Evolutionary conservation across 2,113 vertebrate species (phyloP), one percentile per base, ranked within the genome.

Genomic region (Taurulus bubalis): DNA sequence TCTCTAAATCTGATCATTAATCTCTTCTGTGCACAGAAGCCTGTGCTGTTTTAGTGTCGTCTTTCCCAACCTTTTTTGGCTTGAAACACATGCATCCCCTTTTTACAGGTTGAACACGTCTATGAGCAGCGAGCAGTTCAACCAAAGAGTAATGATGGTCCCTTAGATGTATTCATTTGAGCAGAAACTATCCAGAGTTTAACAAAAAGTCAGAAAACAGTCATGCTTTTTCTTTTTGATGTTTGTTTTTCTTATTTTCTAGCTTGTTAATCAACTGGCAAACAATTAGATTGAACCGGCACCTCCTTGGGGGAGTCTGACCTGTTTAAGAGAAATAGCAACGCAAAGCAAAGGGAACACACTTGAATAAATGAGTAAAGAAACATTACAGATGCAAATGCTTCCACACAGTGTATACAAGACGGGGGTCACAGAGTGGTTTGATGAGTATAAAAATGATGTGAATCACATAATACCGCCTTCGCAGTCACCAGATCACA

Each of bases 1-100:
- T 26, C 45, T 63, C 34, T 69, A 49, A 34, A 80, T 85, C 16
- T 58, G 10, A 74, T 71, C 64, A 75, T 32, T 64, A 70, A 3
- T 36, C 15, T 38, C 6, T 24, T 30, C 6, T 51, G 68, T 69
- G 69, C n/a, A n/a, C n/a, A 2, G 5, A 60, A 26, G 60, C 32
- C 59, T 34, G 8, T 4, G 56, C 32, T 47, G n/a, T 67, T 63
- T 60, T 6, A 66, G 2, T 42, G 56, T 8, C 10, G 10, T 36
- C n/a, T 1, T 26, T n/a, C 30, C 15, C 2, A 38, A 14, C 22
- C 15, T 12, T 5, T 72, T 69, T 36, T 8, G 49, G 51, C 53
- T 40, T 38, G n/a, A 30, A 62, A 47, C 6, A 22, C 40, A 47
- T 34, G 18, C 11, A 6, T 7, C 4, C 18, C 18, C 20, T 24